Evolutionary conservation across 2,797 vertebrate genomes (phyloP).

Genomic region (Cheirogaleus major): DNA sequence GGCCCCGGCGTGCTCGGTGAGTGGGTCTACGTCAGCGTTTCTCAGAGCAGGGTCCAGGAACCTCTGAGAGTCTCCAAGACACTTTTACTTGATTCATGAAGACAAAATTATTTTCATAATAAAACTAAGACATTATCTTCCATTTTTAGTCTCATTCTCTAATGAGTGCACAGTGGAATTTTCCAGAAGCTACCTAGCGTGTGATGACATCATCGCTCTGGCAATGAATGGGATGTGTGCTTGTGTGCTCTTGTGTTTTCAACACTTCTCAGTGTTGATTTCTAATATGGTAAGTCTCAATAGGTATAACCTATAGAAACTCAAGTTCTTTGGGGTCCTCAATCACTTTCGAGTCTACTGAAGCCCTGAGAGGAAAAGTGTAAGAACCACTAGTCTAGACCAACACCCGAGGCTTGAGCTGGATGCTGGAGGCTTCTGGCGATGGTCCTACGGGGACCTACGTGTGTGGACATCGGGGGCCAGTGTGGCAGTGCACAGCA

Average conservation of each 20-base stretch:
- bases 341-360: not conserved
- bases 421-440: not conserved
- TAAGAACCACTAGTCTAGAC: not conserved
- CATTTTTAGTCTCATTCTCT: not conserved
- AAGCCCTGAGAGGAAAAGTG: not conserved
- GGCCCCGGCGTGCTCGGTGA: rapidly evolving
- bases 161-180: not conserved
- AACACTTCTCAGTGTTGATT: not conserved
- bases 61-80: too few relatives aligned
- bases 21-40: not conserved
- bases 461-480: too few relatives aligned
- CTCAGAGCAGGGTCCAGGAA: not conserved
- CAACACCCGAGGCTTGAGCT: not conserved
- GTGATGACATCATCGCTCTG: not conserved
- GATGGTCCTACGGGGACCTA: rapidly evolving
- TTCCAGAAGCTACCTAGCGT: not conserved
- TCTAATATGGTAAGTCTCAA: not conserved
- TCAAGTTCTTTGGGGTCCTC: not conserved
- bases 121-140: not conserved
- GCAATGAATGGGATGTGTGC: not conserved
- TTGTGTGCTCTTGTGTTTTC: not conserved
- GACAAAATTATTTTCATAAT: not conserved
- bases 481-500: rapidly evolving
- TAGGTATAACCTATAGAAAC: not conserved
- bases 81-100: not conserved